Percentiles rank a stretch among this genome's conserved stretches.
phyloP scores from a whole-genome alignment of 1,140 invertebrate species.

The Penaeus chinensis region DNA sequence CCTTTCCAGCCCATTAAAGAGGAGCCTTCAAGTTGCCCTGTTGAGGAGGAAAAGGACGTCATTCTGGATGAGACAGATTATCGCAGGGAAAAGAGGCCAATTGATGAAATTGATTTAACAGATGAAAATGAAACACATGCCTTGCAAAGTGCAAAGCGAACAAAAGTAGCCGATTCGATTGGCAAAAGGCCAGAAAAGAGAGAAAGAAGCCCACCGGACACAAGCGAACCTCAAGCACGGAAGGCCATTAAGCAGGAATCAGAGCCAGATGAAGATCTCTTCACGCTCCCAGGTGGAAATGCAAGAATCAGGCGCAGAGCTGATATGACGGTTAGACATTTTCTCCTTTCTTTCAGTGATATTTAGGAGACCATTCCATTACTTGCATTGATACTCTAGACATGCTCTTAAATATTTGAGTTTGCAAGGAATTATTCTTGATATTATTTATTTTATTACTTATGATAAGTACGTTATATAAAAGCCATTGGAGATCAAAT shows the following conservation, averaged over 20 bases:
- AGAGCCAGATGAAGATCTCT: not conserved
- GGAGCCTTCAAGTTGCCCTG: not conserved
- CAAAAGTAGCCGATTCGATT: not conserved
- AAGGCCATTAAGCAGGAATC: conserved; percentile 10
- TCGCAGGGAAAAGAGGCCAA: not conserved
- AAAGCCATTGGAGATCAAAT: too few relatives aligned
- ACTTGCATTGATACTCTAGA: too few relatives aligned
- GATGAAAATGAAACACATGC: not conserved
- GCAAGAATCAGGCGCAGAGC: conserved; percentile 15
- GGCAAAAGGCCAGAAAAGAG: not conserved
- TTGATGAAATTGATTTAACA: not conserved
- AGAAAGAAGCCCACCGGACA: conserved; percentile 4
- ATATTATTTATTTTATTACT: too few relatives aligned
- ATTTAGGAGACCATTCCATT: too few relatives aligned
- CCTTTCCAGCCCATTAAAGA: not conserved
- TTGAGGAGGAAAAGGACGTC: too few relatives aligned
- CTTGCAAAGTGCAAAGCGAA: conserved; percentile 13
- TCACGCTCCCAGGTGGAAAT: not conserved
- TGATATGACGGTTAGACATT: not conserved
- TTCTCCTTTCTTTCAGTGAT: too few relatives aligned
- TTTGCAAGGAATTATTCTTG: too few relatives aligned
- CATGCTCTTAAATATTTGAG: too few relatives aligned
- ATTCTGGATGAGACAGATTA: conserved; percentile 25
- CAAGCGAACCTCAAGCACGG: not conserved
- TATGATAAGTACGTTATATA: too few relatives aligned